These are phyloP conservation scores for Threskiornis aethiopicus DNA, from an alignment of 2,797 vertebrate species.

Conservation along the genomic window DNA sequence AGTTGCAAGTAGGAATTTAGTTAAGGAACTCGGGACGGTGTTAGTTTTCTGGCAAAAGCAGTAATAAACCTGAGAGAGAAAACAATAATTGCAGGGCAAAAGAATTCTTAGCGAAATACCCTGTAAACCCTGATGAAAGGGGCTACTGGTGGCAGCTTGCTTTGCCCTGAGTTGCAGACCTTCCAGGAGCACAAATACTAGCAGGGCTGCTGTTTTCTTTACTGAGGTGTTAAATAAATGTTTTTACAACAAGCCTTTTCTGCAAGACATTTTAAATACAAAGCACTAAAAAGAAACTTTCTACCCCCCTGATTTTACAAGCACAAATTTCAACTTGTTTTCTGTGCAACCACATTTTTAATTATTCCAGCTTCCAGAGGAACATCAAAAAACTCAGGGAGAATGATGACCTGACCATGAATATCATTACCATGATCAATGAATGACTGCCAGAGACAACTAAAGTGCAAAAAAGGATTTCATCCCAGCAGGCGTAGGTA, in stretches of 20 bases:
- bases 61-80: background rate
- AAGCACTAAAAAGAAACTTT: background rate
- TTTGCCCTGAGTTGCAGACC: background rate
- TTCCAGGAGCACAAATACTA: background rate
- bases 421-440: background rate
- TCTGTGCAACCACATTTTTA: background rate
- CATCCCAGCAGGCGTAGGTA: background rate
- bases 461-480: slow-evolving; percentile 5
- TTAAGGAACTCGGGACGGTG: background rate
- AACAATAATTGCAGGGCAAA: background rate
- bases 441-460: background rate
- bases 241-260: background rate
- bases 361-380: background rate
- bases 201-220: background rate
- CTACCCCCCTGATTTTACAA: background rate
- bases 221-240: background rate
- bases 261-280: background rate
- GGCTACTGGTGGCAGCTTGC: background rate
- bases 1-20: background rate
- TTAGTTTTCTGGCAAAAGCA: background rate
- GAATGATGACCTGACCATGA: background rate
- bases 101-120: background rate
- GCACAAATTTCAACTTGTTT: background rate
- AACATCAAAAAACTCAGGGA: background rate
- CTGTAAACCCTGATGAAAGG: background rate